Evolutionary conservation across 2,888 invertebrate species (phyloP), one percentile per base, ranked within the genome.

Genomic region (Tetranychus truncatus): DNA sequence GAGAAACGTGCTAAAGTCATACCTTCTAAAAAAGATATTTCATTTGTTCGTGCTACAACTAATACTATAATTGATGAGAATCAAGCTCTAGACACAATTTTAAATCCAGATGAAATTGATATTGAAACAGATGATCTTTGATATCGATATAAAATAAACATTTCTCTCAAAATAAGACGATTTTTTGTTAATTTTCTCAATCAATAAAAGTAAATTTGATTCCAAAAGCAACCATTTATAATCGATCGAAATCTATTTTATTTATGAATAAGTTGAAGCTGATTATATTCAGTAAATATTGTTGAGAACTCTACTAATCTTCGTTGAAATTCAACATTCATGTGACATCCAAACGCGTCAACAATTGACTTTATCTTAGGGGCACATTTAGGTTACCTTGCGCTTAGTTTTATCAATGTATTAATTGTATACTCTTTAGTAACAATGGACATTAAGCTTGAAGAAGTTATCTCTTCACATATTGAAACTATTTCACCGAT

Each of bases 241-340:
- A 24, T 24, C 2, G 1, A 24, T 79, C 85, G 82, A 80, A 84
- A 80, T 75, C 81, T 88, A 80, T 91, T 90, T 82, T 93, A 89
- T 81, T 87, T 87, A 24, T 24, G 24, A 1, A 24, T 24, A 24
- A 24, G 24, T 24, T 24, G 24, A 24, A 24, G 24, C 24, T 24
- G 74, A 34, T 34, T 34, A 34, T 34, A 34, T 34, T 34, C 5
- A 3, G 86, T 86, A 83, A 97, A 95, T 20, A 99, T 85, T 81
- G 93, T 91, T 24, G 91, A 89, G 82, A 94, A 91, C 83, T 99
- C 99, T 9, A 96, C 93, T 24, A 97, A 95, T 81, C 99, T 86
- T 83, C 99, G 99, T 82, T 99, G 99, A 80, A 99, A 84, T 83
- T 99, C 15, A 81, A 97, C 90, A 83, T 97, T 91, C 80, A 97